phyloP scores from a whole-genome alignment of 2,888 invertebrate genomes.

The Silvanus unidentatus region DNA sequence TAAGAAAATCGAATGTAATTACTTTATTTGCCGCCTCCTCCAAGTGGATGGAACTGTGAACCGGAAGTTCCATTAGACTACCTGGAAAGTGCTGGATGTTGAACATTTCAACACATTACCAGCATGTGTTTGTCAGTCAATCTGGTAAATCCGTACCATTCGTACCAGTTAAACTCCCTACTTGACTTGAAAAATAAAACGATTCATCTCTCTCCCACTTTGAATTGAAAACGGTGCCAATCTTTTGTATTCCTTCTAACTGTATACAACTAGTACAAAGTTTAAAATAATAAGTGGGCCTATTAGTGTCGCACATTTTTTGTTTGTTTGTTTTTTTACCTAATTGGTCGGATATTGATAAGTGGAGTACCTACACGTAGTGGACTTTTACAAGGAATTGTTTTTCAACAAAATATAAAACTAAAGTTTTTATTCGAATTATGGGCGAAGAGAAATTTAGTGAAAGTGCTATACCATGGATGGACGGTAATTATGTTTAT shows the following conservation, averaged over 20 bases:
- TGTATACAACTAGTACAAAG: no score
- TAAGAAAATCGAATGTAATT: no score
- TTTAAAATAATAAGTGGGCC: no score
- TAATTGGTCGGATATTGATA: no score
- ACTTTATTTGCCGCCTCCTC: no score
- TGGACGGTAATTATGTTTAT: constrained; percentile 21
- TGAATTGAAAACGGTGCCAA: neutral
- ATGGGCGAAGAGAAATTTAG: constrained; percentile 4
- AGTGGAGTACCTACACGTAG: no score
- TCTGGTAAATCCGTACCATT: constrained; percentile 19
- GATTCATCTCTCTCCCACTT: constrained; percentile 1
- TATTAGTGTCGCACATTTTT: no score
- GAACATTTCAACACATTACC: neutral
- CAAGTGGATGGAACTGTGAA: constrained; percentile 4
- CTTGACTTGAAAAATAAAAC: constrained; percentile 8
- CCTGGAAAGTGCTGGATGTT: no score
- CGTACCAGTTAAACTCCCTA: constrained; percentile 23
- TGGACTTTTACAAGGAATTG: no score
- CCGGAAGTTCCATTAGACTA: constrained; percentile 4
- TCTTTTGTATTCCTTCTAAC: no score
- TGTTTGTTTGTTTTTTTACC: no score
- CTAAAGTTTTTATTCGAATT: constrained; percentile 6
- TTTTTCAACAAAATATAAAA: no score
- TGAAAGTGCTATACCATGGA: constrained; percentile 19
- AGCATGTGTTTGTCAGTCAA: neutral